Base-by-base conservation (phyloP, 2,888 invertebrate species). In the Ichneumoninae sp. region DNA sequence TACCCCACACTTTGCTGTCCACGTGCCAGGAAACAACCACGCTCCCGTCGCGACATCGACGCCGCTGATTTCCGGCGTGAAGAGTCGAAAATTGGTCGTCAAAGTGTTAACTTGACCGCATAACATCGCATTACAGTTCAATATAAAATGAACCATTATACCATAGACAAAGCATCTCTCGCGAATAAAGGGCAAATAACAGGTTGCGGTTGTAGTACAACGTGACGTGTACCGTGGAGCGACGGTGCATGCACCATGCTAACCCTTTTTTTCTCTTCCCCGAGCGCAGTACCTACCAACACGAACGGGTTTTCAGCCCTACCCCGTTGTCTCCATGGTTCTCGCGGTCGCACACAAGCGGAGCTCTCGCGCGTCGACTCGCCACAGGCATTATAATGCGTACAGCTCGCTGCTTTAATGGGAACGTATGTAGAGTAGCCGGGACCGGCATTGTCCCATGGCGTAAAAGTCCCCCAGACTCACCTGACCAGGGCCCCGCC, bases 361-460 rank as follows among this genome's bases (percentile, higher is more conserved):
- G 68, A 76, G 76, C 68, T 36, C 54, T 84, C 69, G 68, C 80
- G 68, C 80, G 65, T 50, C 75, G 82, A 60, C 83, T 70, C 84
- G 81, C 79, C 84, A 65, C 84, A 78, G 83, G 90, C 89, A 91
- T 90, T 90, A 90, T 90, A 91, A 91, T 91, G 90, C 90, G 90
- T 91, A 78, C 84, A 88, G 90, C 88, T 90, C 89, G 89, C 91
- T 91, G 91, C 90, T 91, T 91, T 91, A 91, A 91, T 91, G 88
- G 91, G 90, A 88, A 89, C 90, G 90, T 91, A 91, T 91, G 91
- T 91, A 91, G 90, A 91, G 91, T 91, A 91, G 91, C 89, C 83
- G 85, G 89, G 89, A 86, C 74, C 86, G 87, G 88, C 89, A 90
- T 91, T 91, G 91, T 91, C 89, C 87, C 87, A 79, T 87, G 79